These are phyloP conservation scores for Cephus cinctus DNA, from an alignment of 1,140 invertebrate species.

Conservation along the genomic window DNA sequence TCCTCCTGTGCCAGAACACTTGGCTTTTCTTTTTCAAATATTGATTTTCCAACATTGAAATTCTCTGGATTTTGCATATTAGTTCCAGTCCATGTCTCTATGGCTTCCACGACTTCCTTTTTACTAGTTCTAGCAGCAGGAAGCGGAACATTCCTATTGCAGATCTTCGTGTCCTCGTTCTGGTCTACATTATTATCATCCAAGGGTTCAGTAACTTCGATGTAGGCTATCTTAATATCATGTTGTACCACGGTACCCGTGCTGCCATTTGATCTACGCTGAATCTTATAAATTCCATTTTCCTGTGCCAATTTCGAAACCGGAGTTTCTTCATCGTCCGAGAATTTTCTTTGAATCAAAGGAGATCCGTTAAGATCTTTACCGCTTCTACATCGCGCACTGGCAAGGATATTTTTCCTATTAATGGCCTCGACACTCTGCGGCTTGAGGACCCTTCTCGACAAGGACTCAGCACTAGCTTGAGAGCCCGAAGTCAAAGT, in stretches of 20 bases:
- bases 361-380: slow-evolving; percentile 68
- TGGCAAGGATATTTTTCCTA: slow-evolving; percentile 83
- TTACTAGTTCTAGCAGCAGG: neutral
- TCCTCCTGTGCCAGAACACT: too few relatives aligned
- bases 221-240: slow-evolving; percentile 46
- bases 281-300: slow-evolving; percentile 26
- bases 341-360: slow-evolving; percentile 66
- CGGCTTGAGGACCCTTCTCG: slow-evolving; percentile 68
- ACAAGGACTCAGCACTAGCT: slow-evolving; percentile 55
- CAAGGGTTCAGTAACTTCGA: slow-evolving; percentile 47
- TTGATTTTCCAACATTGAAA: too few relatives aligned
- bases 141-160: neutral
- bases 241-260: too few relatives aligned
- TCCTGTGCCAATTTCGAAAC: slow-evolving; percentile 46
- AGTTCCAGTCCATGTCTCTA: neutral
- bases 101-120: too few relatives aligned
- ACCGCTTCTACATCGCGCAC: slow-evolving; percentile 79
- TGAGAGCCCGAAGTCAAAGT: slow-evolving; percentile 68
- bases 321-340: slow-evolving; percentile 49
- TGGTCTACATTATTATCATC: neutral
- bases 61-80: too few relatives aligned
- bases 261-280: slow-evolving; percentile 15
- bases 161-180: neutral
- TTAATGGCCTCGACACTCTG: slow-evolving; percentile 80
- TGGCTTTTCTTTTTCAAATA: too few relatives aligned